Percentiles rank a stretch among this genome's conserved stretches.
These are phyloP conservation scores for Macrotus californicus DNA, from an alignment of 2,113 vertebrate species.

Conservation along the genomic window DNA sequence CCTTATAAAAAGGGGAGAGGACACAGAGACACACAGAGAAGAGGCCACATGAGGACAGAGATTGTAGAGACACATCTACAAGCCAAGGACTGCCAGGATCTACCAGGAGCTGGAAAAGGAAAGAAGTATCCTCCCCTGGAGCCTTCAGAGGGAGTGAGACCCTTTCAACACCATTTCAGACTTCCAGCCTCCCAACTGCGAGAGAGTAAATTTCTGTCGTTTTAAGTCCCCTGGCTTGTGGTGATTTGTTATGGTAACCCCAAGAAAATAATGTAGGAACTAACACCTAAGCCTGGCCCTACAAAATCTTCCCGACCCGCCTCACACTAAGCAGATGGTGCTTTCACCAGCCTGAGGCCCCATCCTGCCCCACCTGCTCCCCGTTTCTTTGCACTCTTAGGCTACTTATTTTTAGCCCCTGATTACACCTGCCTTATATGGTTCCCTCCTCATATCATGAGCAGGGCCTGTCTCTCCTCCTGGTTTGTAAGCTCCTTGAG, in stretches of 20 bases:
- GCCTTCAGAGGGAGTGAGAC: neutral
- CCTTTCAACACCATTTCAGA: neutral
- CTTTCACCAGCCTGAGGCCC: neutral
- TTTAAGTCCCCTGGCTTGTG: neutral
- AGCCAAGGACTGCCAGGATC: neutral
- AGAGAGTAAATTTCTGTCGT: neutral
- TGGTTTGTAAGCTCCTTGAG: conserved; percentile 38
- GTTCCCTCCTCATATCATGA: conserved; percentile 1
- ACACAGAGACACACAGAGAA: neutral
- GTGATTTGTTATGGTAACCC: neutral
- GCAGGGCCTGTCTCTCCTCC: neutral
- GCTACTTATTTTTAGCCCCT: conserved; percentile 59
- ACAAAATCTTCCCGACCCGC: neutral
- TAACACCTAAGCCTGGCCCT: neutral
- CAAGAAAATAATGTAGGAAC: neutral
- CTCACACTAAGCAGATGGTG: neutral
- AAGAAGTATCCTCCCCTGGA: neutral
- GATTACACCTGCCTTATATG: conserved; percentile 48
- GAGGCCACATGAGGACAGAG: neutral
- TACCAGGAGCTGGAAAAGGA: neutral
- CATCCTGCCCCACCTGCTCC: neutral
- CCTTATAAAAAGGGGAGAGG: neutral
- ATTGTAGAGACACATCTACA: neutral
- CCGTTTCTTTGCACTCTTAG: neutral
- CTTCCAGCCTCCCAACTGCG: neutral